Conservation (phyloP, 2,888 invertebrate genomes). For the Toxonevra muliebris region DNA sequence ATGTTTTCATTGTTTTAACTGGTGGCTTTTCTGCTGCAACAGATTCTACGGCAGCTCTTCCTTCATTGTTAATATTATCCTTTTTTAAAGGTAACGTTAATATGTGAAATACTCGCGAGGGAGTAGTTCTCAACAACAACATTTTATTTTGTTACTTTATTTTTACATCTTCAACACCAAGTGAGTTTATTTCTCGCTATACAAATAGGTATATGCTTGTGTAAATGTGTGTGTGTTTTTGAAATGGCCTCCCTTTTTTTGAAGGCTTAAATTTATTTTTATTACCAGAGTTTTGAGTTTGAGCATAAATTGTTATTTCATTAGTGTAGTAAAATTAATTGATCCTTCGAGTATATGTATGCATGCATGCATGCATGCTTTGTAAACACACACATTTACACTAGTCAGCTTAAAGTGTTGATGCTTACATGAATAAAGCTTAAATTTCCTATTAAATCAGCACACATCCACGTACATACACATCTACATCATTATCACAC, state of each 20-base stretch:
- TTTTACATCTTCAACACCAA: conserved; percentile 18
- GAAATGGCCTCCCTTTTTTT: neutral
- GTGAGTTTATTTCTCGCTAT: neutral
- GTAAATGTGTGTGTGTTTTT: too few species aligned
- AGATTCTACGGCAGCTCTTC: neutral
- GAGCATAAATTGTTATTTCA: conserved; percentile 33
- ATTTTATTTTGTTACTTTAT: conserved; percentile 22
- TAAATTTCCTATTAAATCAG: too few species aligned
- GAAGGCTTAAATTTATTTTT: conserved; percentile 9
- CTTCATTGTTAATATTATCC: neutral
- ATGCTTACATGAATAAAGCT: too few species aligned
- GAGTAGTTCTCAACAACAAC: conserved; percentile 30
- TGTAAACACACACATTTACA: neutral
- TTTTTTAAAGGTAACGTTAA: conserved; percentile 34
- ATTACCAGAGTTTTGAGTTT: neutral
- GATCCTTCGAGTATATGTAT: conserved; percentile 23
- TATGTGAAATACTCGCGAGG: conserved; percentile 38
- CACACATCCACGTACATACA: neutral
- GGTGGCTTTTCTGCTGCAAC: neutral
- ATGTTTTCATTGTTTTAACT: neutral
- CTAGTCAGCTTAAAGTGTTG: too few species aligned
- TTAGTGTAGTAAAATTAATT: conserved; percentile 32
- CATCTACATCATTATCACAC: neutral
- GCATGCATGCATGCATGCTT: conserved; percentile 1
- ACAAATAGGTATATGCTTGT: too few species aligned